These are phyloP conservation scores for Asteroscopus sphinx DNA, from an alignment of 2,888 invertebrate genomes.

Conservation along the genomic window DNA sequence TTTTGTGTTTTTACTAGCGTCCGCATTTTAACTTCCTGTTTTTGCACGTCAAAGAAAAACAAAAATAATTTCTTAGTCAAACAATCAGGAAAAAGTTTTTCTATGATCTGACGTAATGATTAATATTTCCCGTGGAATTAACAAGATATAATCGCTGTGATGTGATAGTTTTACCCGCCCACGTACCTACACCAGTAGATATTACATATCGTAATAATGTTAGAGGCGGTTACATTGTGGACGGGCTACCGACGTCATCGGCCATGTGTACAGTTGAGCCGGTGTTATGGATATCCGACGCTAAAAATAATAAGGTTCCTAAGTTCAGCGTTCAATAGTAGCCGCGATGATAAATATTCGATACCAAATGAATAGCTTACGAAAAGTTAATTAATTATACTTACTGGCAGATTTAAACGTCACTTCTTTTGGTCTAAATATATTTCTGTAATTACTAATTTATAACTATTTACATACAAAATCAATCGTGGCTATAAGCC, in stretches of 20 bases:
- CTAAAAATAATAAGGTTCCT: slow-evolving; percentile 70
- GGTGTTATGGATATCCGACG: slow-evolving; percentile 62
- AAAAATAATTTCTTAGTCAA: slow-evolving; percentile 8
- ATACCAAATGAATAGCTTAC: slow-evolving; percentile 12
- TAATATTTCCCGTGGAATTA: slow-evolving; percentile 35
- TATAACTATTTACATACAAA: too few species aligned
- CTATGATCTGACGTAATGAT: slow-evolving; percentile 40
- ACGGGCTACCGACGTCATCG: slow-evolving; percentile 63
- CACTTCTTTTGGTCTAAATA: too few species aligned
- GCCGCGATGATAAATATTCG: slow-evolving; percentile 22
- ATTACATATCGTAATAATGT: slow-evolving; percentile 29
- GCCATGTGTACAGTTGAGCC: slow-evolving; percentile 68
- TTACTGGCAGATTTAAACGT: too few species aligned
- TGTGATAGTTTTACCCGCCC: slow-evolving; percentile 28
- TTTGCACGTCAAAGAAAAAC: slow-evolving; percentile 15
- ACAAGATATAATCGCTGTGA: slow-evolving; percentile 23
- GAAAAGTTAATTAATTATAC: too few species aligned
- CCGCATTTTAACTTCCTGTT: slow-evolving; percentile 31
- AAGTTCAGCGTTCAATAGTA: slow-evolving; percentile 35
- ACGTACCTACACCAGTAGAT: slow-evolving; percentile 10
- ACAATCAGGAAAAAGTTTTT: slow-evolving; percentile 17
- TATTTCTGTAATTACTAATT: too few species aligned
- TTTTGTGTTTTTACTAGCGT: slow-evolving; percentile 33
- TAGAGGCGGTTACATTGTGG: slow-evolving; percentile 42
- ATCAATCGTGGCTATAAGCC: too few species aligned